Evolutionary conservation across 2,797 vertebrate genomes (phyloP).

Genomic region (Merluccius polli): DNA sequence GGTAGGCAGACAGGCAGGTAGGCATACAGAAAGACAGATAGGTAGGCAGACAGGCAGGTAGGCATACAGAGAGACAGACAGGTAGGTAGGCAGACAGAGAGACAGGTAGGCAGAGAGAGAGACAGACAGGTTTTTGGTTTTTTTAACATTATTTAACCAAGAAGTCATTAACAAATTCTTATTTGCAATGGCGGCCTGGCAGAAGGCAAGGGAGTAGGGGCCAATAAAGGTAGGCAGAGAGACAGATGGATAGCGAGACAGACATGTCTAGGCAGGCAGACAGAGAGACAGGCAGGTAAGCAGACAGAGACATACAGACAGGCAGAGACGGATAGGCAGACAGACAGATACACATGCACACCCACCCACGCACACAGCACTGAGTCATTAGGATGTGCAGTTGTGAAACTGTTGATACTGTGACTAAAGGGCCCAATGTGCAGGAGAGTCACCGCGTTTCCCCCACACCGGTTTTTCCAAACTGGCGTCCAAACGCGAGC

Average conservation of each 20-base stretch:
- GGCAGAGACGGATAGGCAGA: background rate
- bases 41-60: background rate
- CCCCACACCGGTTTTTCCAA: background rate
- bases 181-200: no score
- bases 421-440: background rate
- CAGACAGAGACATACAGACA: background rate
- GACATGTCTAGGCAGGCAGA: background rate
- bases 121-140: background rate
- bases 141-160: no score
- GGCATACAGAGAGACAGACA: background rate
- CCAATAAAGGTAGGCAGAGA: background rate
- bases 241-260: no score
- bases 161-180: no score
- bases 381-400: background rate
- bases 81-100: background rate
- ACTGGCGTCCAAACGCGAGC: background rate
- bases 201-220: background rate
- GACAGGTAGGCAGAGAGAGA: background rate
- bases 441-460: background rate
- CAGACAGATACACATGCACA: background rate
- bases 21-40: no score
- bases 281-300: background rate
- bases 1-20: no score
- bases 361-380: background rate
- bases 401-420: background rate